Base-by-base conservation (phyloP, 1,140 invertebrate genomes). In the Sesamia nonagrioides region DNA sequence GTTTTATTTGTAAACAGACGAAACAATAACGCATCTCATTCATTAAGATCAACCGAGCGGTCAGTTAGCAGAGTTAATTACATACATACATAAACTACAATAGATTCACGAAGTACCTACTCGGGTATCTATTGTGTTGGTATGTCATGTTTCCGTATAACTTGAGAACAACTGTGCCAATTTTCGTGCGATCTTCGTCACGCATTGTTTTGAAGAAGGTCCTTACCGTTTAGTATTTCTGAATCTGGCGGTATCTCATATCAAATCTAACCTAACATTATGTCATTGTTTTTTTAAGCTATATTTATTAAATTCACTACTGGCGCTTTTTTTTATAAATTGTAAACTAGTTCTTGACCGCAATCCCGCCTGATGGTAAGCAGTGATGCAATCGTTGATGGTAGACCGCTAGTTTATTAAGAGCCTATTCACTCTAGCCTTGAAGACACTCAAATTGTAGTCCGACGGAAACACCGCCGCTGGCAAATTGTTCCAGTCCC, bases 111-210 rank as follows among this genome's bases (percentile, higher is more conserved):
- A 48, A 54, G 54, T 35, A 71, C 48, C 9, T 68, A 52, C 33
- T 17, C 15, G 11, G 13, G 27, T 35, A 54, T 50, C 68, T 71
- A 71, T 71, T 71, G 68, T 71, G 13, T 52, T 71, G 18, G 18
- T 15, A 21, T 71, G 45, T 71, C 68, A 35, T 52, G 33, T 50
- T 71, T 71, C 66, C 68, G 18, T 71, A 71, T 71, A 52, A 71
- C 68, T 54, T 71, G 68, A 33, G 68, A 71, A 71, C 50, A 15
- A 37, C n/a, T 66, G 21, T 11, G 21, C 40, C 40, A 40, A 52
- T 52, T 71, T 71, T 17, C 45, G 45, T 35, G 48, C 37, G 15
- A 37, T 40, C 35, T 63, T 17, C n/a, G n/a, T 40, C 18, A 54
- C 27, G 17, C 56, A 69, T 69, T 69, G 66, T 69, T 69, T 21